Evolutionary conservation across 1,140 invertebrate genomes (phyloP).

Genomic region (fruit fly (Drosophila melanogaster)): DNA sequence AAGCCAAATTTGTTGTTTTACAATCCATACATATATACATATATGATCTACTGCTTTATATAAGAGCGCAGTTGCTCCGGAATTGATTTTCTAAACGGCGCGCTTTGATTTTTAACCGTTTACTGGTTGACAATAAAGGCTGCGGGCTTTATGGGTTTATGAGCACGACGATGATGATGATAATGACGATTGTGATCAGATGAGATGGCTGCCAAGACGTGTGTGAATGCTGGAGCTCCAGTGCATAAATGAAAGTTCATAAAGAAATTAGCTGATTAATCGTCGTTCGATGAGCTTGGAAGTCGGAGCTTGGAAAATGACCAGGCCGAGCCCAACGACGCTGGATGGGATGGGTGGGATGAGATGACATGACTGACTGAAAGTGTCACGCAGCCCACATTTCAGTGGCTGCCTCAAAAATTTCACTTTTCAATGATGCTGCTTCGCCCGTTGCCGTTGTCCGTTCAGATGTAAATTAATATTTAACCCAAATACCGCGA

Average conservation of each 20-base stretch:
- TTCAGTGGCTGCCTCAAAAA: conserved; percentile 63
- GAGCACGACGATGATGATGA: conserved; percentile 43
- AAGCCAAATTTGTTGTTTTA: conserved; percentile 75
- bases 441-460: conserved; percentile 20
- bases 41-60: conserved; percentile 63
- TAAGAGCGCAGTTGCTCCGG: conserved; percentile 41
- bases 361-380: conserved; percentile 56
- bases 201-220: conserved; percentile 66
- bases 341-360: neutral
- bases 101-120: conserved; percentile 64
- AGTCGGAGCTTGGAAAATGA: conserved; percentile 77
- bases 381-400: conserved; percentile 82
- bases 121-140: conserved; percentile 40
- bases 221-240: conserved; percentile 64
- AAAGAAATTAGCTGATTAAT: conserved; percentile 83
- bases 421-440: conserved; percentile 83
- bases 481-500: conserved; percentile 84
- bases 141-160: conserved; percentile 29
- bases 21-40: conserved; percentile 47
- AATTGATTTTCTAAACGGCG: conserved; percentile 77
- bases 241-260: conserved; percentile 83
- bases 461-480: conserved; percentile 82
- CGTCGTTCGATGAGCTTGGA: conserved; percentile 81
- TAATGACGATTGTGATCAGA: conserved; percentile 58
- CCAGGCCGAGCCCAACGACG: conserved; percentile 47